phyloP scores from a whole-genome alignment of 2,113 vertebrate genomes.

The Anthoscopus minutus region DNA sequence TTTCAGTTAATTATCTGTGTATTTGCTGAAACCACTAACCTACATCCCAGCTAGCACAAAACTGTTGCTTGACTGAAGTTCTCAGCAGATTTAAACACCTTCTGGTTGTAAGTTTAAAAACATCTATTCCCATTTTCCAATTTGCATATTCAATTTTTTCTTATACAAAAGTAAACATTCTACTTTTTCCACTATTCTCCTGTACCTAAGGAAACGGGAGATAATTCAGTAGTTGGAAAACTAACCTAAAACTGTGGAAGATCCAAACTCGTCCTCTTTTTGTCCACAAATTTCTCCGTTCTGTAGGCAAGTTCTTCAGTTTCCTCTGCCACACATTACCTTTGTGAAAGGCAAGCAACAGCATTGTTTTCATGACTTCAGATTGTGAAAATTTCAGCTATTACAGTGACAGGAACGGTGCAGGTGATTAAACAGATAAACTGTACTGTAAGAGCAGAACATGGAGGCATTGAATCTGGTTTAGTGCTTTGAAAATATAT shows the following conservation, averaged over 20 bases:
- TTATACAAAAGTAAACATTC: neutral
- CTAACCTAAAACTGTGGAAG: neutral
- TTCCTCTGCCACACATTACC: neutral
- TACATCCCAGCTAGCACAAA: neutral
- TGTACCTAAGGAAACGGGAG: neutral
- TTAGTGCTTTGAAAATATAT: neutral
- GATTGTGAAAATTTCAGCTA: neutral
- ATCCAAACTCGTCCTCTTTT: neutral
- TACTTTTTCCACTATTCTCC: neutral
- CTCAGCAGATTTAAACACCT: slow-evolving; percentile 36
- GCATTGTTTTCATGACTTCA: neutral
- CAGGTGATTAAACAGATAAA: neutral
- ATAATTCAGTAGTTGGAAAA: neutral
- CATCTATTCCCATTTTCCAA: neutral
- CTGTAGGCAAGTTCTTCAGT: neutral
- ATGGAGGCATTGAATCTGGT: neutral
- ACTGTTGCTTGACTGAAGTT: slow-evolving; percentile 14
- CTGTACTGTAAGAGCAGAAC: neutral
- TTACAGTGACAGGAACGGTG: neutral
- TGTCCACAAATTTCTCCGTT: neutral
- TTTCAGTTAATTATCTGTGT: slow-evolving; percentile 29
- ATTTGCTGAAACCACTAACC: slow-evolving; percentile 44
- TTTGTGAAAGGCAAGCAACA: neutral
- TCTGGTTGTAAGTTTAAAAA: neutral
- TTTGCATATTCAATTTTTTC: neutral